Percentiles rank a stretch among this genome's conserved stretches.
These are phyloP conservation scores for Digitonthophagus gazella DNA, from an alignment of 2,888 invertebrate species.

Conservation along the genomic window DNA sequence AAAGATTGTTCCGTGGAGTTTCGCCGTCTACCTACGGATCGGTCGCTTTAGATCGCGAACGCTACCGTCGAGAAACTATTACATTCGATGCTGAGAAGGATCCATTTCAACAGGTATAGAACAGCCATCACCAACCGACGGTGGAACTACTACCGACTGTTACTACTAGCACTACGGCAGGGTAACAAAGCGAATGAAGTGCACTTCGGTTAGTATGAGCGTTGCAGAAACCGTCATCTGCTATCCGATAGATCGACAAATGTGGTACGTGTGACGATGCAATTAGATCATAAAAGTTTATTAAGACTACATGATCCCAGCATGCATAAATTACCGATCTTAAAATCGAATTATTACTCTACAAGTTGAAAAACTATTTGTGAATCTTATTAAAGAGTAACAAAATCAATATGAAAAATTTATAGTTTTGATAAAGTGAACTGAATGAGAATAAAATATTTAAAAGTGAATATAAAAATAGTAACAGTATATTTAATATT, in stretches of 20 bases:
- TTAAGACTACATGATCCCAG: neutral
- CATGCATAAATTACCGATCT: neutral
- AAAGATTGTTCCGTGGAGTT: neutral
- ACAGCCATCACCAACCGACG: neutral
- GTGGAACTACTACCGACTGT: neutral
- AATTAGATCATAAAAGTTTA: neutral
- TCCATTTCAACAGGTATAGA: slow-evolving; percentile 14
- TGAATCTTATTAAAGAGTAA: no score
- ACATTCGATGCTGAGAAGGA: slow-evolving; percentile 9
- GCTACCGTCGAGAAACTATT: slow-evolving; percentile 10
- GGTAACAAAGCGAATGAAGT: slow-evolving; percentile 17
- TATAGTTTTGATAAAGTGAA: no score
- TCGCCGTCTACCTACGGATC: slow-evolving; percentile 3
- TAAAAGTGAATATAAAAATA: no score
- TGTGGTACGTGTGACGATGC: neutral
- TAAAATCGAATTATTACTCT: no score
- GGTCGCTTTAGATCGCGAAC: slow-evolving; percentile 4
- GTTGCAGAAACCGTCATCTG: neutral
- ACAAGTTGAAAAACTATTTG: no score
- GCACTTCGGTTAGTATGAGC: neutral
- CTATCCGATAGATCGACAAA: neutral
- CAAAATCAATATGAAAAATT: no score
- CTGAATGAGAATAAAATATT: no score
- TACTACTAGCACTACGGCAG: neutral
- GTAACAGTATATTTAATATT: no score